Base-by-base conservation (phyloP, 2,888 invertebrate species). In the Conistra vaccinii region DNA sequence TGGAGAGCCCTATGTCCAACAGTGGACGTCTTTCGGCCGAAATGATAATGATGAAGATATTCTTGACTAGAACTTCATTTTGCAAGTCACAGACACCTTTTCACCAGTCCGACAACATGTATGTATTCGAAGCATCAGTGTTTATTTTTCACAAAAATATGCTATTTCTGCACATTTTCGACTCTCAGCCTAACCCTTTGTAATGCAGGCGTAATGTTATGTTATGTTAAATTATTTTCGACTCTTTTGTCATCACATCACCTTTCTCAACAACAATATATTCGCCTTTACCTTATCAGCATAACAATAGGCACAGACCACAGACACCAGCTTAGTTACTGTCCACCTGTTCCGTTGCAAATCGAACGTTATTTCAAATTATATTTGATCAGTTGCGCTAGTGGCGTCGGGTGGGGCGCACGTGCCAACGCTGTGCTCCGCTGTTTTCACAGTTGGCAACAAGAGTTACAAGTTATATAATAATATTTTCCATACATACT, bases 281-380 rank as follows among this genome's bases (percentile, higher is more conserved):
- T 57, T 78, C 51, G 48, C 23, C 45, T 51, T 17, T 29, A 70
- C 39, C 57, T 72, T 32, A 66, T 77, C 48, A 55, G n/a, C 68
- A 78, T 75, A 61, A 87, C 76, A 86, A 81, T 61, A 77, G 60
- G n/a, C 83, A 74, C 57, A 80, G 72, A 79, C 76, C 82, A 84
- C 23, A 87, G 78, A 77, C 86, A 80, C 65, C 70, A 73, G 48
- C 81, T 20, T 77, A 67, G 81, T 67, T 29, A 76, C 82, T 70
- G 73, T 32, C 72, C 88, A 87, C 75, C 85, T 87, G 88, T 84
- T 74, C 67, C 69, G 51, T 84, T 68, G 81, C 78, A 77, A 83
- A 85, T 83, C 69, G 85, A 86, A 86, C 77, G 72, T 81, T 83
- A 76, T 85, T 87, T 83, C 66, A 77, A 86, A 86, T 63, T 67